Evolutionary conservation across 2,797 vertebrate genomes (phyloP).

Genomic region (Lepus townsendii): DNA sequence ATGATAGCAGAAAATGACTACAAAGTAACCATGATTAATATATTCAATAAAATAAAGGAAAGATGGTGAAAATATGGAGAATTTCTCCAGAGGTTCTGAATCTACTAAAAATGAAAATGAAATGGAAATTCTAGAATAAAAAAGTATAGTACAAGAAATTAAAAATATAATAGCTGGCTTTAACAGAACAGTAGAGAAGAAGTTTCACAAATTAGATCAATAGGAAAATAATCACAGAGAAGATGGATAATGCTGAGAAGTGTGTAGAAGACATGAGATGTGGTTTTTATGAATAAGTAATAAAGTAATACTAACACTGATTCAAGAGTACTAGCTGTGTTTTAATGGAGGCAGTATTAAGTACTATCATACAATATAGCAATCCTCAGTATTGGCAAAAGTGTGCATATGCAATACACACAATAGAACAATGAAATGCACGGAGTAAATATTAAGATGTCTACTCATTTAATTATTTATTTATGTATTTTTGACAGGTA

Average conservation of each 20-base stretch:
- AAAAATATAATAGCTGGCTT: neutral
- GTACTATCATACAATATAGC: neutral
- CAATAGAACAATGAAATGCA: neutral
- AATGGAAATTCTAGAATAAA: neutral
- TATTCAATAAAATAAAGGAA: neutral
- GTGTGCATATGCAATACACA: neutral
- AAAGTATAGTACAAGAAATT: neutral
- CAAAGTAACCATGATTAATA: neutral
- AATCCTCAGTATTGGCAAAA: neutral
- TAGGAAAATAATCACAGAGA: neutral
- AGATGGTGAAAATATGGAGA: neutral
- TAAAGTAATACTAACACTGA: neutral
- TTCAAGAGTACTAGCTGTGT: neutral
- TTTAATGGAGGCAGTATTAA: neutral
- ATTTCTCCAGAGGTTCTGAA: neutral
- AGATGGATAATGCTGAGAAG: neutral
- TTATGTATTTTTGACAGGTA: too few relatives aligned
- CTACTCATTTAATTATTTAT: neutral
- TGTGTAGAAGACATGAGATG: neutral
- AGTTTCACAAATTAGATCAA: neutral
- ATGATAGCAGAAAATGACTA: neutral
- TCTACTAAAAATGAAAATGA: neutral
- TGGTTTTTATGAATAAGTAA: neutral
- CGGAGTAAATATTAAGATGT: neutral
- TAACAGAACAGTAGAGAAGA: neutral